These are phyloP conservation scores for Nothobranchius kuhntae DNA, from an alignment of 2,113 vertebrate species.

Conservation along the genomic window DNA sequence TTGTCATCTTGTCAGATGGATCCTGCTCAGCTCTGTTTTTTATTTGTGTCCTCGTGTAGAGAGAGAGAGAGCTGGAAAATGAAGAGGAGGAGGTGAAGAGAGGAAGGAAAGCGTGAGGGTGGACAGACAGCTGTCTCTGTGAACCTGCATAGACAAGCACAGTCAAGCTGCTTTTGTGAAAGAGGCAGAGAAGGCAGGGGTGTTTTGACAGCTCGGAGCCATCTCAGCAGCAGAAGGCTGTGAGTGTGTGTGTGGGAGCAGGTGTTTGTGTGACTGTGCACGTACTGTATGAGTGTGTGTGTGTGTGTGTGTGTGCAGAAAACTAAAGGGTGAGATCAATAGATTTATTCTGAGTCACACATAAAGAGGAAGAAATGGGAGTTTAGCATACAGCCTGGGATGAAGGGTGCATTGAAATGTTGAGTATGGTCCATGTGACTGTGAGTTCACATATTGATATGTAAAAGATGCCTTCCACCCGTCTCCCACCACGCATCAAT, in stretches of 20 bases:
- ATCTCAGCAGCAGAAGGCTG: conserved; percentile 74
- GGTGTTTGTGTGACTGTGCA: conserved; percentile 27
- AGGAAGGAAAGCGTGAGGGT: conserved; percentile 31
- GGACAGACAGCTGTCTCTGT: conserved; percentile 61
- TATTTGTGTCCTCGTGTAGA: conserved; percentile 11
- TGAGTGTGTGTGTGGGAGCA: conserved; percentile 27
- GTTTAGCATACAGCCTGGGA: conserved; percentile 32
- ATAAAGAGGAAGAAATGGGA: conserved; percentile 41
- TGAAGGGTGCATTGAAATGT: conserved; percentile 36
- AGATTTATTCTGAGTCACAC: conserved; percentile 56
- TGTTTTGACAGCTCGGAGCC: conserved; percentile 80
- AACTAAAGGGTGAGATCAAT: conserved; percentile 59
- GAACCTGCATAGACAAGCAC: conserved; percentile 71
- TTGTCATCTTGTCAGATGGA: too few species aligned
- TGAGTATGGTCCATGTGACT: conserved; percentile 23
- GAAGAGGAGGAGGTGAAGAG: conserved; percentile 15
- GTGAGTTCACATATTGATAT: conserved; percentile 37
- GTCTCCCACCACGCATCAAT: conserved; percentile 51
- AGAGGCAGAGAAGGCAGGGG: conserved; percentile 58
- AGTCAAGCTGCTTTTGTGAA: conserved; percentile 59
- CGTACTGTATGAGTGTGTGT: conserved; percentile 19
- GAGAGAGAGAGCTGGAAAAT: conserved; percentile 5
- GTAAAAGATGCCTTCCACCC: conserved; percentile 16
- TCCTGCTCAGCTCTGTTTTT: background rate
- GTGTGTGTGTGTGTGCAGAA: conserved; percentile 29